Base-by-base conservation (phyloP, 2,888 invertebrate genomes). In the Drosophila longiperda region DNA sequence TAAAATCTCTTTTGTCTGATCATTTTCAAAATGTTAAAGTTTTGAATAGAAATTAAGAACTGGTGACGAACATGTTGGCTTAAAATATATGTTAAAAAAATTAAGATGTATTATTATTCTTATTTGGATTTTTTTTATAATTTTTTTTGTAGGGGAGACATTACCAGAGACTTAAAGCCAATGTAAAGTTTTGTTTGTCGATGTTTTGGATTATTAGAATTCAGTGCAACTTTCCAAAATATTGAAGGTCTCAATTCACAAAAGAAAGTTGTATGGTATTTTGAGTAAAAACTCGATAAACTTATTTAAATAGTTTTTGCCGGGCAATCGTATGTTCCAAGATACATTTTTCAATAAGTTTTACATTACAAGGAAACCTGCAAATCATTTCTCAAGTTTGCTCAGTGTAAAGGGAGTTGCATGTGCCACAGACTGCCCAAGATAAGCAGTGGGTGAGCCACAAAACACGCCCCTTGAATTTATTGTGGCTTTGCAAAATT, bases 361-460 rank as follows among this genome's bases (percentile, higher is more conserved):
- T 8, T 45, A 3, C 15, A 23, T 23, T 8, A 15, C n/a, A n/a
- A 8, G 15, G 15, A 15, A 23, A 15, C 8, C 15, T 2, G 45
- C 45, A 23, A 45, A 8, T 15, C 15, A 15, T 15, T 45, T 45
- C 1, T 15, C 2, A 23, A 17, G 9, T 3, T 52, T 57, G 33
- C 11, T 12, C 49, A 38, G 50, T 61, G 49, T 23, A 38, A 54
- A 48, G 2, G 29, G 8, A 40, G 40, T n/a, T 40, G 40, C 3
- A 4, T 38, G 38, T 23, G 26, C 29, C 55, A 55, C 36, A 29
- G 42, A 32, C 42, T 42, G 40, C 3, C 32, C 29, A 40, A 57
- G 79, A 82, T 82, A 82, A 85, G 85, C 85, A 57, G 12, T 60
- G 60, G 55, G 55, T 60, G 36, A 45, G 34, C 29, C 54, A n/a